Evolutionary conservation across 2,888 invertebrate species (phyloP), one percentile per base, ranked within the genome.

Genomic region (Lordiphosa andalusiaca): DNA sequence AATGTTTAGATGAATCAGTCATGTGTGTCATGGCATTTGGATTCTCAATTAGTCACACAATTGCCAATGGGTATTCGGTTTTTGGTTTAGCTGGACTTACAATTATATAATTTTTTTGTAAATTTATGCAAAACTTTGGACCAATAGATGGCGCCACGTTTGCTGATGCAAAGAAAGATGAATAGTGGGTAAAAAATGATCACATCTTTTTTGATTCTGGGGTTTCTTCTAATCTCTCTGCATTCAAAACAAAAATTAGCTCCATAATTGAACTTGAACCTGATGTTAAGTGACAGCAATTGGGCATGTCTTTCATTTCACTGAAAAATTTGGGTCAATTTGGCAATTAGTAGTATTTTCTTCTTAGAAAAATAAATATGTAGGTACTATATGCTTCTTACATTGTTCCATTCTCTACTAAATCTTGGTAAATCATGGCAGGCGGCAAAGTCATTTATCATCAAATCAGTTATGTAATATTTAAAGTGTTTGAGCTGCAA

Each of bases 251-350:
- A 21, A n/a, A 16, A 46, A 40, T 48, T 44, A 38, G 52, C 58
- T 48, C 30, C 30, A 46, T 53, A 69, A 76, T 75, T 76, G 76
- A 69, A 63, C 84, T 76, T 76, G 84, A 76, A 72, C 84, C 33
- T 53, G 25, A 48, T 64, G 77, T 77, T 63, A 81, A 81, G 51
- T 73, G 77, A 67, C 66, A 67, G 19, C 48, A 81, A 81, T 77
- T 77, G 62, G 62, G 37, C 60, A 69, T 83, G 67, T 73, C 77
- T 84, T 84, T 71, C 53, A 84, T 77, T 67, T 38, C 16, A n/a
- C 21, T 3, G 19, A 7, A 48, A 55, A 56, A 80, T 71, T 67
- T 50, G 40, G 53, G 38, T 47, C 52, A 67, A 50, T 50, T 59
- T 19, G 6, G 16, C 37, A n/a, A 50, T 39, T 49, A 37, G 13